Base-by-base conservation (phyloP, 2,888 invertebrate genomes). In the Strigamia crassipes region DNA sequence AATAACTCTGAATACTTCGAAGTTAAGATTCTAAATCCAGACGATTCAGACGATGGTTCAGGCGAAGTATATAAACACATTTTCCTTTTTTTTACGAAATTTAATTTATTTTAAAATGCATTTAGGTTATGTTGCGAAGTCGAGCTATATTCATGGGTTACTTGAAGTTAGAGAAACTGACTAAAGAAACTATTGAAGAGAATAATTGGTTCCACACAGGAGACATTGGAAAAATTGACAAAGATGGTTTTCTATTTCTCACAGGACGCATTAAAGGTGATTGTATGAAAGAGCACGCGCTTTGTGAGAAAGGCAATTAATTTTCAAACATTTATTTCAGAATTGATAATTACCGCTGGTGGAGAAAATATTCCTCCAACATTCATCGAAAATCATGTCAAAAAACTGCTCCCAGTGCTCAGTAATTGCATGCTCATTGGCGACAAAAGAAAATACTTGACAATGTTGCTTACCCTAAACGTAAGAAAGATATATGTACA, bases 101-200 rank as follows among this genome's bases (percentile, higher is more conserved):
- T n/a, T 78, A 41, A 79, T 80, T 81, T 78, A 66, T 84, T 83
- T 83, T 84, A 87, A n/a, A n/a, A 86, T 61, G 6, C 61, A 15
- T 10, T 18, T 82, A 90, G 90, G 90, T 96, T 83, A 93, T 93
- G 87, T 92, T 96, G 90, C 90, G 91, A 73, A 97, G 97, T 13
- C 92, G 97, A 34, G 94, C 96, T 86, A 90, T 96, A 9, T 95
- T 95, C 87, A 96, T 97, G 96, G 97, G 97, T 0, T 97, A 97
- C 86, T 89, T 96, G 77, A 89, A 91, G 84, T 92, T 92, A 80
- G 90, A 90, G 66, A 93, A 92, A 83, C 95, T 96, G 88, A 95
- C 96, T 0, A 88, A 88, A 38, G 94, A 93, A 83, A 89, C 93
- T 0, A 87, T 96, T 34, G 94, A 95, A 86, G 77, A 73, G 15